phyloP scores from a whole-genome alignment of 2,888 invertebrate genomes.

The Dasysyrphus tricinctus region DNA sequence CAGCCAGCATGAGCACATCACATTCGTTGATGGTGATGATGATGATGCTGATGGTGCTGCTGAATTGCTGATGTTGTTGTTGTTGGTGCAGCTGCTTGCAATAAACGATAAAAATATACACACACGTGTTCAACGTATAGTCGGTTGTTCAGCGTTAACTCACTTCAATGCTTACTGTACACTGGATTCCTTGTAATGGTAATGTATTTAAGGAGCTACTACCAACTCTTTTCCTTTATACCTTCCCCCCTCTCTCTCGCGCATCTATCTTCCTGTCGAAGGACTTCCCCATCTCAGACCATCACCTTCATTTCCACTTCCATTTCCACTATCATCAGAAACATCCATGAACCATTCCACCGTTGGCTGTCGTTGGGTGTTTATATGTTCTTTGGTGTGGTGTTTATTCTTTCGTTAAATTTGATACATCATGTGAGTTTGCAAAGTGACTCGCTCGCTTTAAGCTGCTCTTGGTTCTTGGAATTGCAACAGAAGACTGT shows the following conservation, averaged over 20 bases:
- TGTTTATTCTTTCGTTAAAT: conserved; percentile 71
- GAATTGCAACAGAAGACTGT: conserved; percentile 49
- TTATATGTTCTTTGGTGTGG: conserved; percentile 49
- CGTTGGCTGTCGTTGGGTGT: conserved; percentile 9
- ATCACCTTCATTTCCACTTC: neutral
- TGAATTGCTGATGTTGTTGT: conserved; percentile 47
- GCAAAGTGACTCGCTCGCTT: conserved; percentile 57
- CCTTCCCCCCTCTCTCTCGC: no score
- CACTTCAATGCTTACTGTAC: conserved; percentile 41
- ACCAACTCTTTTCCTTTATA: neutral
- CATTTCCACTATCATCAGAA: neutral
- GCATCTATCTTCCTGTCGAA: neutral
- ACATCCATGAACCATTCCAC: neutral
- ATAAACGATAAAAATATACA: conserved; percentile 62
- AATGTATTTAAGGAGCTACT: conserved; percentile 44
- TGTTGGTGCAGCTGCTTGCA: conserved; percentile 66
- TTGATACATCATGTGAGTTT: conserved; percentile 65
- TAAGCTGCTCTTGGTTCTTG: conserved; percentile 42
- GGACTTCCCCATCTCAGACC: neutral
- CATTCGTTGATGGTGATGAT: conserved; percentile 42
- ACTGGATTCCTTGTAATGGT: conserved; percentile 30
- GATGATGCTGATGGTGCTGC: neutral
- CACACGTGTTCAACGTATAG: conserved; percentile 35
- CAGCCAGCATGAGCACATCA: conserved; percentile 32
- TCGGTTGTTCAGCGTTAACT: conserved; percentile 36